Percentiles rank a stretch among this genome's conserved stretches.
Evolutionary conservation across 1,140 invertebrate species (phyloP).

Genomic region (Onthophagus taurus): DNA sequence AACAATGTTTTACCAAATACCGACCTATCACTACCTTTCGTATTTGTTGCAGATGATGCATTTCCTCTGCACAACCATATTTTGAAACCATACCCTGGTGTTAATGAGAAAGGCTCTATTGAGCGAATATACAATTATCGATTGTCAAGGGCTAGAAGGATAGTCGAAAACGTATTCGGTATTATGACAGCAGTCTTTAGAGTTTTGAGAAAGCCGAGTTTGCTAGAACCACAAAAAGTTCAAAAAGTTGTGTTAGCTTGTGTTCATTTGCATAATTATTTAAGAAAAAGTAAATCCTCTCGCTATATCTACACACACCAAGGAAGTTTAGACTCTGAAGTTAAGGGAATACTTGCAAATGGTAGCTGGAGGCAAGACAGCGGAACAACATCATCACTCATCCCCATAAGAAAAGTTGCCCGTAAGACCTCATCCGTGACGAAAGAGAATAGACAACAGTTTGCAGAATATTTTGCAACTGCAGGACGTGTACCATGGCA

Average conservation of each 20-base stretch:
- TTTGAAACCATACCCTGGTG: constrained; percentile 40
- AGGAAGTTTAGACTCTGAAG: constrained; percentile 12
- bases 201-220: constrained; percentile 34
- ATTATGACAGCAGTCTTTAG: constrained; percentile 39
- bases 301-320: constrained; percentile 4
- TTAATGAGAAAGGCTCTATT: constrained; percentile 27
- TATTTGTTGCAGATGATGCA: constrained; percentile 20
- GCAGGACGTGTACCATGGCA: too few species aligned
- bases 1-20: constrained; percentile 18
- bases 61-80: constrained; percentile 38
- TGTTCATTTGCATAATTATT: constrained; percentile 13
- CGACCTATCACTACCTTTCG: constrained; percentile 33
- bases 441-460: too few species aligned
- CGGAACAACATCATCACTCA: too few species aligned
- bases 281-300: too few species aligned
- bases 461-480: too few species aligned
- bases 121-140: constrained; percentile 37
- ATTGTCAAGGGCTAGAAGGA: constrained; percentile 33
- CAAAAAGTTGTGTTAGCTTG: constrained; percentile 23
- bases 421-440: too few species aligned
- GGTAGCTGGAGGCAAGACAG: too few species aligned
- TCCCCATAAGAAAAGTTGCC: too few species aligned
- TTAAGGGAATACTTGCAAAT: too few species aligned
- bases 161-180: constrained; percentile 46
- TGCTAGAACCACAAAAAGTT: constrained; percentile 27